phyloP scores from a whole-genome alignment of 2,113 vertebrate species.

The Quiscalus mexicanus region DNA sequence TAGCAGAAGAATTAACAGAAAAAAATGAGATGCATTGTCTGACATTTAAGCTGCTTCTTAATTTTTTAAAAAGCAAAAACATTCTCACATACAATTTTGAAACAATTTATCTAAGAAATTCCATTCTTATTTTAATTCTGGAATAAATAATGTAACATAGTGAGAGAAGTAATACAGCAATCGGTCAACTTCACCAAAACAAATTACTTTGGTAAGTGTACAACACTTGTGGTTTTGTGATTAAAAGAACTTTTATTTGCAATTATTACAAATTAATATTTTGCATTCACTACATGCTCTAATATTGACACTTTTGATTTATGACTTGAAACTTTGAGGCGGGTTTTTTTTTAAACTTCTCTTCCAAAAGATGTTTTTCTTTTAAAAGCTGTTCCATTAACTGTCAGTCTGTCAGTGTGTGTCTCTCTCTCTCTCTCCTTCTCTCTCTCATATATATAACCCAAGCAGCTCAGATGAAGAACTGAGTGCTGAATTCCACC shows the following conservation, averaged over 20 bases:
- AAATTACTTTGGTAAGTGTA: background rate
- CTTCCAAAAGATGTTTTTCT: background rate
- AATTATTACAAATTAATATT: slow-evolving; percentile 28
- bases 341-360: background rate
- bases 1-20: background rate
- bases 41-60: background rate
- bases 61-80: background rate
- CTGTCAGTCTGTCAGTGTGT: background rate
- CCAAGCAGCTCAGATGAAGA: background rate
- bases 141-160: background rate
- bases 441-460: too few relatives aligned
- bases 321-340: background rate
- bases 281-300: background rate
- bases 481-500: background rate
- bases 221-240: background rate
- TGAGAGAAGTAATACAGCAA: background rate
- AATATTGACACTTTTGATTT: background rate
- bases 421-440: too few relatives aligned
- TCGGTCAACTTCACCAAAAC: background rate
- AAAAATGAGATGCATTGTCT: background rate
- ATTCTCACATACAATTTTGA: background rate
- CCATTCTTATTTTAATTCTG: background rate
- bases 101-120: background rate
- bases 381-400: background rate
- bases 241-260: background rate